Percentiles rank a stretch among this genome's conserved stretches.
Evolutionary conservation across 2,113 vertebrate species (phyloP).

Genomic region (Sisor rabdophorus): DNA sequence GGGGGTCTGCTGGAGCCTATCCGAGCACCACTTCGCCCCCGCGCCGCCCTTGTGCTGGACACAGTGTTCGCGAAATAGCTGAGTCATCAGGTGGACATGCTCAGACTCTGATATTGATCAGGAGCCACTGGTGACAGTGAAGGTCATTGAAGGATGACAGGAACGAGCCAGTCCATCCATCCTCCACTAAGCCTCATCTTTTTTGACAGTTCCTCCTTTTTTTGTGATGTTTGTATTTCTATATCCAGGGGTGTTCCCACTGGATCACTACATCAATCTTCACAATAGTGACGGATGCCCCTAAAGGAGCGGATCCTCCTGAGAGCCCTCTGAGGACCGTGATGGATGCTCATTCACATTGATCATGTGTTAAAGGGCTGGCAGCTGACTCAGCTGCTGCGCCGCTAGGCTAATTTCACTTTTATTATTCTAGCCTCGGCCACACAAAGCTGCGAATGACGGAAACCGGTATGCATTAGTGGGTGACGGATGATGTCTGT

Average conservation of each 20-base stretch:
- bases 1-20: too few relatives aligned
- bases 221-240: not conserved
- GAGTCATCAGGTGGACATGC: not conserved
- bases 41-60: too few relatives aligned
- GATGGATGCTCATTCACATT: constrained; percentile 26
- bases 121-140: not conserved
- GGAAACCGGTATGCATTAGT: not conserved
- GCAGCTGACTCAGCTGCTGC: constrained; percentile 39
- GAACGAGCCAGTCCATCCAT: constrained; percentile 7
- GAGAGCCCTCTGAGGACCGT: constrained; percentile 23
- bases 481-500: constrained; percentile 29
- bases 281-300: not conserved
- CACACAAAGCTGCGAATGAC: constrained; percentile 26
- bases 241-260: not conserved
- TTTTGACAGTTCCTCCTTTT: not conserved
- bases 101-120: constrained; percentile 20
- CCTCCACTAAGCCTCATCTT: constrained; percentile 27
- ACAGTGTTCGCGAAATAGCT: not conserved
- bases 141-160: not conserved
- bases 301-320: not conserved
- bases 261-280: constrained; percentile 5
- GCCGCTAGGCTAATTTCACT: constrained; percentile 11
- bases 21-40: too few relatives aligned
- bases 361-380: constrained; percentile 19
- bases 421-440: constrained; percentile 36